A percentile compares a stretch with the other conserved stretches of the same genome.
Evolutionary conservation across 2,888 invertebrate genomes (phyloP).

Genomic region (Tholera decimalis): DNA sequence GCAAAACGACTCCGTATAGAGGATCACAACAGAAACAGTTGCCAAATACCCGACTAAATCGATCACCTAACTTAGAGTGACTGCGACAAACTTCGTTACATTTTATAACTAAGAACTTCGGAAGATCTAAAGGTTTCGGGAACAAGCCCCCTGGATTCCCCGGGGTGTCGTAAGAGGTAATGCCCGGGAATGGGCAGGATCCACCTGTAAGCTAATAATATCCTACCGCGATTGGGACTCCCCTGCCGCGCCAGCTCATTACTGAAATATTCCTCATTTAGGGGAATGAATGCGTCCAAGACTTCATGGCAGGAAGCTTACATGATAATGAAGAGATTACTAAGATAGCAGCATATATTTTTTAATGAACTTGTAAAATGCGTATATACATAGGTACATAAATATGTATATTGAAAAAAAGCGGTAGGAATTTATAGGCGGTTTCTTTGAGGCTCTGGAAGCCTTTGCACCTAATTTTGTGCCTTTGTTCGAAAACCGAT

Average conservation of each 20-base stretch:
- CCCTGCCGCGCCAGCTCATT: constrained; percentile 54
- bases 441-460: constrained; percentile 21
- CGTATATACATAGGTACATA: too few species aligned
- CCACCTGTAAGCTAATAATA: constrained; percentile 58
- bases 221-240: constrained; percentile 46
- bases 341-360: constrained; percentile 28
- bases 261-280: constrained; percentile 45
- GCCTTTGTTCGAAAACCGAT: constrained; percentile 50
- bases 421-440: not conserved
- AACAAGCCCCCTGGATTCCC: constrained; percentile 42
- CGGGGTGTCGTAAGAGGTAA: constrained; percentile 53
- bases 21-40: constrained; percentile 20
- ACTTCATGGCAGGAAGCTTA: constrained; percentile 31
- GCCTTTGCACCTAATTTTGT: constrained; percentile 45
- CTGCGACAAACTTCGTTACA: constrained; percentile 39
- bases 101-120: constrained; percentile 34
- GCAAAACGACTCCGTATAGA: not conserved
- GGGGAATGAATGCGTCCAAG: constrained; percentile 31
- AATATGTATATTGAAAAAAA: constrained; percentile 20
- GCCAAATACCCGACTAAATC: constrained; percentile 26
- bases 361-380: constrained; percentile 25
- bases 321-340: constrained; percentile 36
- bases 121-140: constrained; percentile 24
- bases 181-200: constrained; percentile 35
- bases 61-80: constrained; percentile 18